Evolutionary conservation across 2,888 invertebrate species (phyloP), one percentile per base, ranked within the genome.

Genomic region (Agrilus cyanescens): DNA sequence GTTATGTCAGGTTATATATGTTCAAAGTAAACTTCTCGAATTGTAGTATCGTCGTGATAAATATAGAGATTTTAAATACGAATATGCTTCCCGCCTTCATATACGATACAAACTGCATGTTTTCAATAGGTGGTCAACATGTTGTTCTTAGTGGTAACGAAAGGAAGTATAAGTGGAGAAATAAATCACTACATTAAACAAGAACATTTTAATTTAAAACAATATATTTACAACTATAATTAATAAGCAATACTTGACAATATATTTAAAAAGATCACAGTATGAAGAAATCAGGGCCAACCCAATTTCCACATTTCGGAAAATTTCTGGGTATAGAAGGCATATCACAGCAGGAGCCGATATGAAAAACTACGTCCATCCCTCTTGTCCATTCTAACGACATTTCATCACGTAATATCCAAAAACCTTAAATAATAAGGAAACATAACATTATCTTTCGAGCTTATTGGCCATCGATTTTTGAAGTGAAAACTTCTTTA

Each of bases 321-420:
- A 88, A 87, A 57, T 80, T 77, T 14, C 73, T 61, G 0, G 88
- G 87, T 0, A 78, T 71, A 38, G 73, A 62, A 1, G 78, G 75
- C 62, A 85, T 77, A 55, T 87, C 77, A 15, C 67, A 61, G 29
- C 68, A 57, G 37, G 76, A 72, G 0, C 88, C 85, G 3, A 86
- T 82, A 65, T 84, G 80, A 12, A 87, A 61, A 20, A 86, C 72
- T 43, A 85, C 72, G 48, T 83, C 83, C 59, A 86, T 67, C 1
- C 86, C 87, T 49, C 82, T 73, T 0, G 83, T 81, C 77, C 84
- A 82, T 50, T 82, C 80, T 14, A 75, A 72, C 1, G 82, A 76
- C 39, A 80, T 72, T 59, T 85, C 85, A 52, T 86, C 85, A 52
- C 85, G 76, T 61, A 87, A 71, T 64, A 87, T 73, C 87, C 87